Evolutionary conservation across 2,113 vertebrate species (phyloP).

Genomic region (Circaetus gallicus): DNA sequence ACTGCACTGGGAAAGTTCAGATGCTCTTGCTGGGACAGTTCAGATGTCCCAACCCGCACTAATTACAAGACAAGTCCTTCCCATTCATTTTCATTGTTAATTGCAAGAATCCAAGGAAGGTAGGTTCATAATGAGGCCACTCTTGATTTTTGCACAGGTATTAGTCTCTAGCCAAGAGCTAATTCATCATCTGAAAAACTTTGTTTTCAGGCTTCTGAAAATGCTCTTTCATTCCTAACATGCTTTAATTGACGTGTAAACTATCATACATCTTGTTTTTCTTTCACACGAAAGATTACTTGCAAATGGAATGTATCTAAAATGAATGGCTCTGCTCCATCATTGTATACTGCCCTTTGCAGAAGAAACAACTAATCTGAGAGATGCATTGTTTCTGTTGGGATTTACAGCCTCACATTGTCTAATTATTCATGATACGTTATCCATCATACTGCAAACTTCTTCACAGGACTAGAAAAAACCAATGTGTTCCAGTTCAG

Average conservation of each 20-base stretch:
- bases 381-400: slow-evolving; percentile 35
- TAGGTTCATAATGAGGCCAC: slow-evolving; percentile 28
- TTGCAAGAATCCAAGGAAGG: background rate
- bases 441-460: slow-evolving; percentile 47
- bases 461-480: slow-evolving; percentile 20
- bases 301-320: slow-evolving; percentile 49
- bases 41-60: slow-evolving; percentile 28
- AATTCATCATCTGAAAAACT: slow-evolving; percentile 12
- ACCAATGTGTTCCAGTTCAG: background rate
- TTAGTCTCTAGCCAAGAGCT: slow-evolving; percentile 21
- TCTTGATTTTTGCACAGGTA: slow-evolving; percentile 48
- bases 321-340: slow-evolving; percentile 54
- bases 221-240: background rate
- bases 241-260: slow-evolving; percentile 46
- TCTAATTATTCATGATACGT: slow-evolving; percentile 63
- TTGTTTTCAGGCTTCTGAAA: background rate
- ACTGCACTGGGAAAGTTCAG: slow-evolving; percentile 56
- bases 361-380: slow-evolving; percentile 42
- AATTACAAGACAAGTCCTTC: slow-evolving; percentile 46
- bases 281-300: slow-evolving; percentile 50
- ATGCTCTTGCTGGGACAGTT: slow-evolving; percentile 46
- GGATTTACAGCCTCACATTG: slow-evolving; percentile 43
- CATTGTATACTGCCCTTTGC: slow-evolving; percentile 32
- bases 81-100: slow-evolving; percentile 28
- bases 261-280: slow-evolving; percentile 48